Conservation (phyloP, 2,888 invertebrate species). For the Rhodophaea formosa region DNA sequence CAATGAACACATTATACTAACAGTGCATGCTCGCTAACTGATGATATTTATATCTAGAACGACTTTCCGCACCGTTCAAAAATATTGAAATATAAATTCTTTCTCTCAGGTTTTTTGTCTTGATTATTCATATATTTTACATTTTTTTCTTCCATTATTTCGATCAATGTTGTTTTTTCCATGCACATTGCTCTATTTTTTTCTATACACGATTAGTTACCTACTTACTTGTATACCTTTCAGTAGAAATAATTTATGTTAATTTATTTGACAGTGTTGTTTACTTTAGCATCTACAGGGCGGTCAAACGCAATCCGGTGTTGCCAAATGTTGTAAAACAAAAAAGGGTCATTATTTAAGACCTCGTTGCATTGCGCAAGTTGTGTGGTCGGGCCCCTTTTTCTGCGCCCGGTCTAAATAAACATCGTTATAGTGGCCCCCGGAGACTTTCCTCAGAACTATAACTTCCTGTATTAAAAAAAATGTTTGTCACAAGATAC, state of each 20-base stretch:
- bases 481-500: not conserved
- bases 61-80: too few species aligned
- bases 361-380: constrained; percentile 41
- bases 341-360: constrained; percentile 33
- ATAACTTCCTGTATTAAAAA: not conserved
- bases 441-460: constrained; percentile 4
- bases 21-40: too few species aligned
- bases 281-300: not conserved
- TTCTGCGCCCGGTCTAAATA: constrained; percentile 47
- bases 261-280: not conserved
- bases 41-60: too few species aligned
- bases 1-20: too few species aligned
- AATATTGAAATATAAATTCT: too few species aligned
- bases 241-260: not conserved
- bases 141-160: too few species aligned
- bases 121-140: too few species aligned
- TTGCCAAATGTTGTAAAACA: constrained; percentile 16
- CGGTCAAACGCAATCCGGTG: constrained; percentile 1
- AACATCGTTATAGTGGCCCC: constrained; percentile 42
- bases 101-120: too few species aligned
- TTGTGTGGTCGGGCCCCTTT: constrained; percentile 57
- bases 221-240: too few species aligned
- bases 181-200: too few species aligned
- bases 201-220: too few species aligned
- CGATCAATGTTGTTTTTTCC: too few species aligned